Evolutionary conservation across 2,888 invertebrate genomes (phyloP), one percentile per base, ranked within the genome.

Genomic region (Carcina quercana): DNA sequence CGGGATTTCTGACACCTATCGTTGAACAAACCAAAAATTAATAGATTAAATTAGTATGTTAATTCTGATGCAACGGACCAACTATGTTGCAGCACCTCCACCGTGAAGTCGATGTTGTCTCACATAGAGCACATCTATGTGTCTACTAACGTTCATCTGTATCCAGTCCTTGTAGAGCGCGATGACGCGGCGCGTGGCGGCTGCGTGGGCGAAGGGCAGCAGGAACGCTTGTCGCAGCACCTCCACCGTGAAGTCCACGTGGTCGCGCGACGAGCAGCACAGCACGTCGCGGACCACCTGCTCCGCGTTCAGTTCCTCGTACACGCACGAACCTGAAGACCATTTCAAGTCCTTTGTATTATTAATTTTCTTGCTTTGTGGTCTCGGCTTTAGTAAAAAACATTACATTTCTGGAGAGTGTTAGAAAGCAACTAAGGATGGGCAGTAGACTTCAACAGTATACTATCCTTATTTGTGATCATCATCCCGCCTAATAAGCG

Each of bases 161-260:
- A 98, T 96, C 92, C 98, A 94, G 71, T 98, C 97, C 67, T 95
- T 94, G 67, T 98, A 98, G 3, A 97, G 92, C 25, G 92, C 90
- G 47, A 98, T 95, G 24, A 96, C 95, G 53, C 94, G 91, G 27
- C 95, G 86, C 38, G 95, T 92, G 3, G 97, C 95, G 40, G 91
- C 90, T 8, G 95, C 93, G 68, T 96, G 95, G 2, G 89, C 87
- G 69, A 97, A 96, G 44, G 95, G 94, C 53, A 97, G 82, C 28
- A 97, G 85, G 78, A 97, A 95, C 17, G 96, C 96, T 78, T 97
- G 96, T 15, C 97, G 88, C 64, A 96, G 93, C 35, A 97, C 88
- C 78, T 98, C 98, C 57, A 97, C 94, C 15, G 97, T 90, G 63
- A 98, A 94, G 80, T 98, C 96, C 4, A 98, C 91, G 69, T 97